Base-by-base conservation (phyloP, 92 coral and sea anemone genomes). In the Phenganax marumi region DNA sequence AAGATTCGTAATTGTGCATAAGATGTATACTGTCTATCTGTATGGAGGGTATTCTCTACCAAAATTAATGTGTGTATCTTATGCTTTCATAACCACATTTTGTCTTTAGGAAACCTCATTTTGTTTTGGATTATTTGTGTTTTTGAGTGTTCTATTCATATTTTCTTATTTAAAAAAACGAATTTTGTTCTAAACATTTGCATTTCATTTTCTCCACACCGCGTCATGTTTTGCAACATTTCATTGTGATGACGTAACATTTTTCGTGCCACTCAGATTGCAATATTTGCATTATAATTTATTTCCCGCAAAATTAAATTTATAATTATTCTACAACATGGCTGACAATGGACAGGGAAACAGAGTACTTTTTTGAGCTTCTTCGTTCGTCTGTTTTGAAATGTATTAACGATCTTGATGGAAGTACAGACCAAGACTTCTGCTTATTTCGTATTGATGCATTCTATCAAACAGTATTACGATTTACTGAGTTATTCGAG, bases 281-380 rank as follows among this genome's bases (percentile, higher is more conserved):
- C 68, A 60, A 60, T 10, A 60, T 60, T 60, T 60, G 68, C 68
- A 60, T 60, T 16, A 60, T 60, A 60, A 60, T 60, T 60, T 60
- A 60, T 60, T 60, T 60, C 68, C 68, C 68, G 68, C 68, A 60
- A 60, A n/a, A n/a, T n/a, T n/a, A 60, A 60, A 60, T 60, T 60
- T 60, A 60, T 60, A 60, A 60, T 60, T 60, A 60, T 57, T 57
- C 7, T 57, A 17, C 7, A 57, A 12, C 13, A 57, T 57, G 63
- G 63, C 7, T 17, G 63, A 57, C 6, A 57, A 57, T 60, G 18
- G 21, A 60, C 68, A 7, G 18, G 7, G 68, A 60, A 16, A 60
- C 18, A 60, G 68, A 60, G 68, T 60, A 60, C 68, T 60, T 60
- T 22, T 60, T 60, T 8, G 68, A 60, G n/a, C 68, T 60, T 60